phyloP scores from a whole-genome alignment of 2,797 vertebrate species.

The Anguilla anguilla region DNA sequence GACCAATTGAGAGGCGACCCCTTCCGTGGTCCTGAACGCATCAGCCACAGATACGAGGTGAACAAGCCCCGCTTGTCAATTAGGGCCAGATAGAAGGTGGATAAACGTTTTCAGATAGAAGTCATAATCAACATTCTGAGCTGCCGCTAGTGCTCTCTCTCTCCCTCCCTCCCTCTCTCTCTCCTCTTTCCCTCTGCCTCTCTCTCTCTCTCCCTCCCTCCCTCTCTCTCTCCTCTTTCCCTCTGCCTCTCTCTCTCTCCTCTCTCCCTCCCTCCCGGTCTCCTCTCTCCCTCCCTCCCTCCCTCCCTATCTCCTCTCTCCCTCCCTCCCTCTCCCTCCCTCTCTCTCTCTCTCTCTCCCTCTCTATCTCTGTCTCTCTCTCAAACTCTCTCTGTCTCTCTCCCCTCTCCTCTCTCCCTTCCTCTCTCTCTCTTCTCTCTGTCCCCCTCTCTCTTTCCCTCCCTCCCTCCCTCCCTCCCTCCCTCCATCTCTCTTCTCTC shows the following conservation, averaged over 20 bases:
- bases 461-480: too few species aligned
- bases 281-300: not conserved
- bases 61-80: not conserved
- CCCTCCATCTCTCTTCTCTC: too few species aligned
- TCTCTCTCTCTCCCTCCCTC: too few species aligned
- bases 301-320: not conserved
- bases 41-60: not conserved
- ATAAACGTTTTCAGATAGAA: not conserved
- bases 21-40: not conserved
- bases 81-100: not conserved
- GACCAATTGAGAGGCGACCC: too few species aligned
- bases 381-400: not conserved
- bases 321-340: not conserved
- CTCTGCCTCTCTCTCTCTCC: too few species aligned
- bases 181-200: too few species aligned
- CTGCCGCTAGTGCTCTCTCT: not conserved
- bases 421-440: too few species aligned
- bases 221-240: not conserved
- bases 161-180: not conserved
- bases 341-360: too few species aligned
- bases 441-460: too few species aligned
- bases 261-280: not conserved
- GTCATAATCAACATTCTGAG: not conserved
- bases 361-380: too few species aligned
- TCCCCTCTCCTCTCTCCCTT: not conserved